phyloP scores from a whole-genome alignment of 1,140 invertebrate species.

The Drosophila nasuta region DNA sequence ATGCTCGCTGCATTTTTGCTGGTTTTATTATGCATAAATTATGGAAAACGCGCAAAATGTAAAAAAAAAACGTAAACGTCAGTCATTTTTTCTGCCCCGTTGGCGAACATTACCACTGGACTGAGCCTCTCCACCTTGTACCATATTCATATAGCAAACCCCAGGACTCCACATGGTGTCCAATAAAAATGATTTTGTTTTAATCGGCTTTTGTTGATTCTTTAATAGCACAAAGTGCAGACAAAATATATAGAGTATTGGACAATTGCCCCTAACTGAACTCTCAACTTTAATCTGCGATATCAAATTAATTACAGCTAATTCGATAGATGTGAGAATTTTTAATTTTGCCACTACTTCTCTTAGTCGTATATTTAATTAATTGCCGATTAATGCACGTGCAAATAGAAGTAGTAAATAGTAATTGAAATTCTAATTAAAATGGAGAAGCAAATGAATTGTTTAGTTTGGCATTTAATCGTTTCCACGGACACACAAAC shows the following conservation, averaged over 20 bases:
- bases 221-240: constrained; percentile 24
- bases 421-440: constrained; percentile 21
- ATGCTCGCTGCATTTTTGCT: background rate
- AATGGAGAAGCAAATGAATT: constrained; percentile 31
- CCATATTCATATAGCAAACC: background rate
- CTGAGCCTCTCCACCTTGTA: background rate
- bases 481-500: constrained; percentile 7
- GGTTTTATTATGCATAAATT: constrained; percentile 69
- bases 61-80: constrained; percentile 41
- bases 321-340: background rate
- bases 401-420: constrained; percentile 18
- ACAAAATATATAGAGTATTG: background rate
- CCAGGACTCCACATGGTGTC: background rate
- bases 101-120: background rate
- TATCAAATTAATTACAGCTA: constrained; percentile 10
- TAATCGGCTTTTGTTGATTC: constrained; percentile 49
- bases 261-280: background rate
- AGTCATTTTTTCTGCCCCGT: constrained; percentile 41
- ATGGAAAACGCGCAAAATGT: constrained; percentile 65
- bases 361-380: constrained; percentile 4
- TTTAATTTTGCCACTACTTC: background rate
- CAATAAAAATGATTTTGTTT: constrained; percentile 39
- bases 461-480: constrained; percentile 24
- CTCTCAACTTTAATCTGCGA: constrained; percentile 2
- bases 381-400: constrained; percentile 9